Conservation (phyloP, 2,113 vertebrate genomes). For the Indicator maculatus region DNA sequence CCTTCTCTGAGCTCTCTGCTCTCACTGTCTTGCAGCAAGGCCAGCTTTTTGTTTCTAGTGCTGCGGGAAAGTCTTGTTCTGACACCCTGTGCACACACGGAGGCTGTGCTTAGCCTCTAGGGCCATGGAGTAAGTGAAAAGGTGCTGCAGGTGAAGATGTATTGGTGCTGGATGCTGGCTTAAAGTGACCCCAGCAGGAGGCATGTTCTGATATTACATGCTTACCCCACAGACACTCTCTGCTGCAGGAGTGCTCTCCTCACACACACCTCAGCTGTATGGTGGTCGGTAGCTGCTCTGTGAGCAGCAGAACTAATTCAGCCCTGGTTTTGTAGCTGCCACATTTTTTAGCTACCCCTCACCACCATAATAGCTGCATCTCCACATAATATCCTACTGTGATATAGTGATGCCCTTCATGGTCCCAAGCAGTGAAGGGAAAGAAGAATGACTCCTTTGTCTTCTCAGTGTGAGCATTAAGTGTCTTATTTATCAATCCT, state of each 20-base stretch:
- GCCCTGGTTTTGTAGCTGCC: neutral
- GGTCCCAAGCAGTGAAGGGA: neutral
- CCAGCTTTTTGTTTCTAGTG: neutral
- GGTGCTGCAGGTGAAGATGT: neutral
- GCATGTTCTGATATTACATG: fast-evolving
- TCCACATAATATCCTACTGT: neutral
- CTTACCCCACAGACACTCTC: neutral
- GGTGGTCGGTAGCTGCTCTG: neutral
- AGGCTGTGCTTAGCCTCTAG: neutral
- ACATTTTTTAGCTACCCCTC: neutral
- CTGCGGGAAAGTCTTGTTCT: neutral
- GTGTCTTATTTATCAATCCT: neutral
- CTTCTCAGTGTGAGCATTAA: neutral
- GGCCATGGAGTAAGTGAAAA: too few relatives aligned
- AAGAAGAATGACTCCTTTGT: neutral
- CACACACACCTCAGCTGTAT: too few relatives aligned
- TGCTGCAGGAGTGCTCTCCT: neutral
- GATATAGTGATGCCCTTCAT: neutral
- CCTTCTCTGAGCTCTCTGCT: neutral
- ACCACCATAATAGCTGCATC: neutral
- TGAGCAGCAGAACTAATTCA: neutral
- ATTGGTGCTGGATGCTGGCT: neutral
- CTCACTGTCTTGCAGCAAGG: neutral
- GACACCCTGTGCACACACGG: fast-evolving
- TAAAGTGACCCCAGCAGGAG: neutral